phyloP scores from a whole-genome alignment of 2,888 invertebrate species.

The Cryptus viduatorius region DNA sequence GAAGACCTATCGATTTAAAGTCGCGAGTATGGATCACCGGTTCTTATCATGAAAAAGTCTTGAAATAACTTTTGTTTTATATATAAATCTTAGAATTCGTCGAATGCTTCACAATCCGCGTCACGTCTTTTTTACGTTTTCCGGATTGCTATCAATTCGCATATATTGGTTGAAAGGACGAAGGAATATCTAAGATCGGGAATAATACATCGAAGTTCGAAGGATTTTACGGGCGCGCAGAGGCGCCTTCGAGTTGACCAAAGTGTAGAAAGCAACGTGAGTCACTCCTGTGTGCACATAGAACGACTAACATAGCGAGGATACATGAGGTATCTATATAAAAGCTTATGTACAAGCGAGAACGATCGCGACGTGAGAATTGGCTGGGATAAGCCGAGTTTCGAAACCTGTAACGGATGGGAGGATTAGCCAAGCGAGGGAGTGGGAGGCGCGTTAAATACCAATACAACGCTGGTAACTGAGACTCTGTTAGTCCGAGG shows the following conservation, averaged over 20 bases:
- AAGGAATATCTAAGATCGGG: conserved; percentile 44
- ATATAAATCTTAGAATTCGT: neutral
- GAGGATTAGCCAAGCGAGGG: conserved; percentile 46
- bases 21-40: neutral
- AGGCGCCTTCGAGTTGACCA: conserved; percentile 14
- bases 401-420: conserved; percentile 65
- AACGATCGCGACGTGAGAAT: conserved; percentile 44
- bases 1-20: too few relatives aligned
- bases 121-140: conserved; percentile 51
- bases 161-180: conserved; percentile 37
- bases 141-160: conserved; percentile 53
- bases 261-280: conserved; percentile 38
- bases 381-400: conserved; percentile 61
- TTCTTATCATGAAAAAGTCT: neutral
- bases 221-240: conserved; percentile 38
- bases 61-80: conserved; percentile 13
- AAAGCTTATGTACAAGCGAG: conserved; percentile 25
- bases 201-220: conserved; percentile 62
- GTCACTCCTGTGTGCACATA: conserved; percentile 25
- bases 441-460: conserved; percentile 39
- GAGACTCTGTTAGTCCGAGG: conserved; percentile 17
- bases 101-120: conserved; percentile 10
- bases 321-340: conserved; percentile 27
- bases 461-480: conserved; percentile 7
- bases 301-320: conserved; percentile 9